Evolutionary conservation across 2,888 invertebrate genomes (phyloP).

Genomic region (Nephrocerus scutellatus): DNA sequence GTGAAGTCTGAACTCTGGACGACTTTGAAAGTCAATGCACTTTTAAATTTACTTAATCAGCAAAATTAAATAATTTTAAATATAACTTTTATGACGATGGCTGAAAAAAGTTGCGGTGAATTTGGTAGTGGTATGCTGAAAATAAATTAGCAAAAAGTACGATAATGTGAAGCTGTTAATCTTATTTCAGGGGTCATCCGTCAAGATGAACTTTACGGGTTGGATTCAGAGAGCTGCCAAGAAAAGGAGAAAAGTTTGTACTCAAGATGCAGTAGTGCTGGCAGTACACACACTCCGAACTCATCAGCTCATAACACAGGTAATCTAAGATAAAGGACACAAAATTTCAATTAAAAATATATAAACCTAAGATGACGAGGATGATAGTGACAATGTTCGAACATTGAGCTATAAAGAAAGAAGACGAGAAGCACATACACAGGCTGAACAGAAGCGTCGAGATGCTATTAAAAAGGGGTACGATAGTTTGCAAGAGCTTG

Average conservation of each 20-base stretch:
- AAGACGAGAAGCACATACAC: conserved; percentile 87
- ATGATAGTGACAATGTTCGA: conserved; percentile 56
- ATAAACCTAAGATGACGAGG: conserved; percentile 52
- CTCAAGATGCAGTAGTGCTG: conserved; percentile 68
- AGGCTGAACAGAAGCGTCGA: conserved; percentile 92
- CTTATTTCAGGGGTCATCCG: background rate
- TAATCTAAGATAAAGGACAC: conserved; percentile 28
- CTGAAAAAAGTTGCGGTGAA: conserved; percentile 4
- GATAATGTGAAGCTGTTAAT: background rate
- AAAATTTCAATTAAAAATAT: background rate
- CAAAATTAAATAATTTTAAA: too few relatives aligned
- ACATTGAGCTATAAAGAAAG: conserved; percentile 85
- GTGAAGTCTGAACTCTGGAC: too few relatives aligned
- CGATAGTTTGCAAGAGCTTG: conserved; percentile 84
- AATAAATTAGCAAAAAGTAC: too few relatives aligned
- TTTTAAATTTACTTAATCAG: too few relatives aligned
- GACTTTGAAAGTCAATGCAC: too few relatives aligned
- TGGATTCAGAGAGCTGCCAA: conserved; percentile 55
- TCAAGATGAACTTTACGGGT: conserved; percentile 25
- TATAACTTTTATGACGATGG: conserved; percentile 2
- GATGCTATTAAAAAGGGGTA: conserved; percentile 98
- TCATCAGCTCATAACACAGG: conserved; percentile 77
- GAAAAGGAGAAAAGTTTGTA: conserved; percentile 54
- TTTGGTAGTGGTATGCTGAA: too few relatives aligned
- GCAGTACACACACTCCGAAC: conserved; percentile 69